Evolutionary conservation across 1,140 invertebrate genomes (phyloP), one percentile per base, ranked within the genome.

Genomic region (Heliconius melpomene): DNA sequence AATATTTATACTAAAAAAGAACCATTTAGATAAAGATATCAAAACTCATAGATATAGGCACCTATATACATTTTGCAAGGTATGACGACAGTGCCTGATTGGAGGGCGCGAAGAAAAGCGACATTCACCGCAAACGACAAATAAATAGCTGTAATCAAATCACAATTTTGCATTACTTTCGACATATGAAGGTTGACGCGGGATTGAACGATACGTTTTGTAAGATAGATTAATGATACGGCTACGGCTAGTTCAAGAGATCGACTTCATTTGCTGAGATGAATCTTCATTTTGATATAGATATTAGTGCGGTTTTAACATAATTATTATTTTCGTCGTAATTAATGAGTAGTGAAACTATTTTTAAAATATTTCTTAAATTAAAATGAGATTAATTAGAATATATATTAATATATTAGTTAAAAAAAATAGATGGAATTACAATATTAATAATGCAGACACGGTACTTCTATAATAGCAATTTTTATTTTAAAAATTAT

Each of bases 91-190:
- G 77, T 75, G 38, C 23, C n/a, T 40, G 46, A 74, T 72, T 74
- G 66, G 77, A 75, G 76, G 76, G 32, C 73, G 77, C 70, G 78
- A 85, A 83, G 85, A 86, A 85, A 86, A 82, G 75, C 80, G 60
- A 66, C 79, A 73, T 75, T 79, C 75, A 74, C 72, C 80, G 80
- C 88, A 88, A 89, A 88, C 81, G 87, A 90, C 86, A 88, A 83
- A 89, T 86, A 88, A 89, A 90, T 87, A 83, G 82, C 83, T 80
- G 83, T 72, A 80, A 80, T 80, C 79, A 80, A 80, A 80, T 80
- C 60, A 80, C 79, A 80, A 80, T 80, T 76, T 82, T 77, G 83
- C 73, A 79, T 78, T 84, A 82, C 85, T 90, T 90, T 88, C 87
- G 80, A 84, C 84, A 90, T 52, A 60, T 60, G 66, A 71, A 75